Evolutionary conservation across 2,113 vertebrate species (phyloP).

Genomic region (Mugil cephalus): DNA sequence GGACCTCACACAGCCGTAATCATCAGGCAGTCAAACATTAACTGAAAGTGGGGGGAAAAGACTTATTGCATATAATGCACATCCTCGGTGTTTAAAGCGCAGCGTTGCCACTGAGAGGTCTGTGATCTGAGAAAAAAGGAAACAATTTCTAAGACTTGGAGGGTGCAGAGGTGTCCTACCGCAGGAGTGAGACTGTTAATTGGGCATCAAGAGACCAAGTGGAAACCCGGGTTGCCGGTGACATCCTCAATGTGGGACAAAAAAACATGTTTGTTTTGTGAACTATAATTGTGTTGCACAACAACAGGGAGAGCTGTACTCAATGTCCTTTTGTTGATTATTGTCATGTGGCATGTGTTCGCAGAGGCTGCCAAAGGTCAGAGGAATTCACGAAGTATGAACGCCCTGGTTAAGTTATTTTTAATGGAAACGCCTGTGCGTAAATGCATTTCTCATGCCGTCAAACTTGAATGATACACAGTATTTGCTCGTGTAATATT

Average conservation of each 20-base stretch:
- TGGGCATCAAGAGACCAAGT: conserved; percentile 73
- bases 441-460: too few relatives aligned
- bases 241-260: conserved; percentile 45
- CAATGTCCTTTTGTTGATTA: conserved; percentile 23
- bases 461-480: neutral
- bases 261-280: conserved; percentile 82
- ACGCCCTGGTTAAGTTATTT: neutral
- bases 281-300: conserved; percentile 38
- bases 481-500: neutral
- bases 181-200: conserved; percentile 70
- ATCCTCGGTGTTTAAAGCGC: too few relatives aligned
- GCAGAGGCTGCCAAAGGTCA: neutral
- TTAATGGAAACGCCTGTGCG: neutral
- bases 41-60: neutral
- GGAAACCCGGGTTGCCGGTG: conserved; percentile 39
- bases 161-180: neutral
- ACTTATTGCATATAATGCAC: neutral
- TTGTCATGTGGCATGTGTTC: conserved; percentile 2
- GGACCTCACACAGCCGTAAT: conserved; percentile 11
- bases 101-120: neutral
- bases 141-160: neutral
- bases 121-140: neutral
- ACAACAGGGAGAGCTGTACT: conserved; percentile 46
- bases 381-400: neutral
- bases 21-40: conserved; percentile 39